A percentile compares a stretch with the other conserved stretches of the same genome.
Evolutionary conservation across 1,140 invertebrate species (phyloP).

Genomic region (Colletes latitarsis): DNA sequence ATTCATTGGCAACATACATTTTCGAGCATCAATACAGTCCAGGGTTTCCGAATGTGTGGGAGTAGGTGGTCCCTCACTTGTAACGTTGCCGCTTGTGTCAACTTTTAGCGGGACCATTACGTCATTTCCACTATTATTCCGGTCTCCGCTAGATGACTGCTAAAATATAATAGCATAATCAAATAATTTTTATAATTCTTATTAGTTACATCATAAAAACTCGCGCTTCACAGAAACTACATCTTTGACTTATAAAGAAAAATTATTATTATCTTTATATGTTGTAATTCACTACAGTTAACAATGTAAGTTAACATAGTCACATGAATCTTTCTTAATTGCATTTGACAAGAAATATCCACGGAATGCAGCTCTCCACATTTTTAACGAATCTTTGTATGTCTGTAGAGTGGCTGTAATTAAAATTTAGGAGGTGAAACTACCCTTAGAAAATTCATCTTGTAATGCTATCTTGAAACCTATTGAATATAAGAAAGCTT

Average conservation of each 20-base stretch:
- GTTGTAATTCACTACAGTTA: not conserved
- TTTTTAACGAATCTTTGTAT: no score
- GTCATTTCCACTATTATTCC: conserved; percentile 75
- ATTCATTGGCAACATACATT: conserved; percentile 76
- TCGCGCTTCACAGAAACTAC: not conserved
- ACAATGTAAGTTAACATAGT: not conserved
- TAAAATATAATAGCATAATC: conserved; percentile 46
- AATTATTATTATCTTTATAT: not conserved
- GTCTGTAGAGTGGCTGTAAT: no score
- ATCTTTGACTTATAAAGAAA: not conserved
- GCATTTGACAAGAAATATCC: no score
- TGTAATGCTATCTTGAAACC: no score
- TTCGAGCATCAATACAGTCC: conserved; percentile 84
- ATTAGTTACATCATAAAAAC: not conserved
- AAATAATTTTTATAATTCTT: conserved; percentile 10
- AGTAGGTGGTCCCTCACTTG: conserved; percentile 85
- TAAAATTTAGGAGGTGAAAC: no score
- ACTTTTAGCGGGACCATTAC: conserved; percentile 82
- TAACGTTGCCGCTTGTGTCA: conserved; percentile 81
- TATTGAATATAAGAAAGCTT: no score
- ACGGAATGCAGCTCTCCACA: no score
- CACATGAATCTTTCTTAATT: not conserved
- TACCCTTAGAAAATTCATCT: no score
- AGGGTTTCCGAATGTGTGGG: conserved; percentile 87
- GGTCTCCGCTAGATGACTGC: conserved; percentile 76